A percentile compares a stretch with the other conserved stretches of the same genome.
These are phyloP conservation scores for Chondrosia reniformis DNA, from an alignment of 37 sponge, comb jelly and placozoan species.

Conservation along the genomic window DNA sequence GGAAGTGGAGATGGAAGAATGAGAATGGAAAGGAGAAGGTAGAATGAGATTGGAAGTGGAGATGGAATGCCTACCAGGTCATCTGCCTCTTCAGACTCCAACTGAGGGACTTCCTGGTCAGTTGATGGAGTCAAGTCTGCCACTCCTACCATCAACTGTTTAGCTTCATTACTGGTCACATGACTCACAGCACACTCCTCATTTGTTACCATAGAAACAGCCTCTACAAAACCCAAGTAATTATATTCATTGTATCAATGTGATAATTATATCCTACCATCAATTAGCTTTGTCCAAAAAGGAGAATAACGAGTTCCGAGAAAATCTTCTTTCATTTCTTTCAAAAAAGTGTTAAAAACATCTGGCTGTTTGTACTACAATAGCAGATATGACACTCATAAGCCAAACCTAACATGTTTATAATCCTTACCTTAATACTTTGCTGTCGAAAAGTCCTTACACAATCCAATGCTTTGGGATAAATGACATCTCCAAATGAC, in stretches of 20 bases:
- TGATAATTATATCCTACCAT: slow-evolving; percentile 16
- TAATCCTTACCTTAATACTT: slow-evolving; percentile 35
- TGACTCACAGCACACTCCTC: slow-evolving; percentile 43
- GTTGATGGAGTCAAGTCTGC: neutral
- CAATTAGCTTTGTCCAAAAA: slow-evolving; percentile 61
- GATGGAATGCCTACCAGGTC: slow-evolving; percentile 51
- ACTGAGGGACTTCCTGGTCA: neutral
- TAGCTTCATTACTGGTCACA: slow-evolving; percentile 49
- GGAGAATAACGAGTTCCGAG: slow-evolving; percentile 56
- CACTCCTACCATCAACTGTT: slow-evolving; percentile 1
- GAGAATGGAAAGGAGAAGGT: neutral
- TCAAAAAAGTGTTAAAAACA: slow-evolving; percentile 65
- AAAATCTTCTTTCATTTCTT: slow-evolving; percentile 49
- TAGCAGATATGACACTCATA: neutral
- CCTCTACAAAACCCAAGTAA: no score
- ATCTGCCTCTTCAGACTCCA: slow-evolving; percentile 63
- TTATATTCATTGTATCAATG: neutral
- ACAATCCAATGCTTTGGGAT: slow-evolving; percentile 77
- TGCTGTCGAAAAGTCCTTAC: slow-evolving; percentile 55
- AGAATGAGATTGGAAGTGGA: neutral
- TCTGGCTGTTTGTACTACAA: slow-evolving; percentile 41
- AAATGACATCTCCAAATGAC: slow-evolving; percentile 72
- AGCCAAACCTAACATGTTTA: neutral
- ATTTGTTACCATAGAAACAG: neutral
- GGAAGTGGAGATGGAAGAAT: no score